Conservation (phyloP, 1,140 invertebrate species). For the Pantala flavescens region DNA sequence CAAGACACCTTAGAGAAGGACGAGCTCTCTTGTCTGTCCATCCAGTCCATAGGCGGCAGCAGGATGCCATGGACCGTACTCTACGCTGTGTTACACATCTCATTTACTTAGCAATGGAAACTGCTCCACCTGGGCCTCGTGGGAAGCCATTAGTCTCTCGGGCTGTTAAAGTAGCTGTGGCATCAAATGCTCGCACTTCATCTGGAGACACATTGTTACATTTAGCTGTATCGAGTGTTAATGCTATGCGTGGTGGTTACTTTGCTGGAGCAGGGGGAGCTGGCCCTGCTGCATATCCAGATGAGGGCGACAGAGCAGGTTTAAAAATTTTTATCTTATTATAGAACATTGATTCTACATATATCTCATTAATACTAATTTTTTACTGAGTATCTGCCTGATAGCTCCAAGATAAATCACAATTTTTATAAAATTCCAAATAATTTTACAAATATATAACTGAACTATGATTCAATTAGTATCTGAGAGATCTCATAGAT, state of each 20-base stretch:
- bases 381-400: too few relatives aligned
- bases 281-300: background rate
- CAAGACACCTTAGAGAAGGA: conserved; percentile 34
- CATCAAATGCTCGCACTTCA: conserved; percentile 54
- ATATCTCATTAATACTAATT: too few relatives aligned
- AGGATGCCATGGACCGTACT: conserved; percentile 71
- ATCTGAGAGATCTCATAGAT: too few relatives aligned
- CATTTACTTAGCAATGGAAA: conserved; percentile 60
- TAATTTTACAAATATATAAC: too few relatives aligned
- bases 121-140: conserved; percentile 36
- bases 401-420: too few relatives aligned
- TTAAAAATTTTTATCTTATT: too few relatives aligned
- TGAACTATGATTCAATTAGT: too few relatives aligned
- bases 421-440: too few relatives aligned
- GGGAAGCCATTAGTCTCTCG: conserved; percentile 19
- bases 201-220: conserved; percentile 70
- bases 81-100: conserved; percentile 70
- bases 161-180: conserved; percentile 40
- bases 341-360: too few relatives aligned
- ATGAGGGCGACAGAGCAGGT: background rate
- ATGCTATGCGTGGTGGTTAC: conserved; percentile 66
- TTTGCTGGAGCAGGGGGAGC: conserved; percentile 47
- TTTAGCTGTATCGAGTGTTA: conserved; percentile 64
- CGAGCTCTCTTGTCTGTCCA: conserved; percentile 48
- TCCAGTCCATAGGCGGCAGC: conserved; percentile 64